These are phyloP conservation scores for Caenorhabditis uteleia DNA, from an alignment of 2,888 invertebrate species.

Conservation along the genomic window DNA sequence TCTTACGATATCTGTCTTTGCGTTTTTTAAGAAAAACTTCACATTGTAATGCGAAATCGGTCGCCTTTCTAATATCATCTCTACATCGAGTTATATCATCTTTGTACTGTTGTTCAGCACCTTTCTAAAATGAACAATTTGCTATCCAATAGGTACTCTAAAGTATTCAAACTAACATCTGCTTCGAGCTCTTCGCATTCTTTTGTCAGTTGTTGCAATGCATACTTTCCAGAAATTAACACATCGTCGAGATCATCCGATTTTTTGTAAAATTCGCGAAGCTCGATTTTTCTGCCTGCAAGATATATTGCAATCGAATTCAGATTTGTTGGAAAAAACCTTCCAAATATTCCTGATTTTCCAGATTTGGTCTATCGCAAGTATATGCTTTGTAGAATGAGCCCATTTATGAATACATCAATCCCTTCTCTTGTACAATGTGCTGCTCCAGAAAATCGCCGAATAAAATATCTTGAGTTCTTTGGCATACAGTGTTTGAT, in stretches of 20 bases:
- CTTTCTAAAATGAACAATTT: slow-evolving; percentile 9
- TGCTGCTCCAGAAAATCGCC: slow-evolving; percentile 14
- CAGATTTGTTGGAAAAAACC: background rate
- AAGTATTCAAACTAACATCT: slow-evolving; percentile 7
- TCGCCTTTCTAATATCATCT: slow-evolving; percentile 22
- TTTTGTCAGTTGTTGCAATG: slow-evolving; percentile 9
- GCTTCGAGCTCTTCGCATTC: slow-evolving; percentile 28
- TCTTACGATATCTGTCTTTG: background rate
- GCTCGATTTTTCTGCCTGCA: slow-evolving; percentile 3
- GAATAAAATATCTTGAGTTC: slow-evolving; percentile 13
- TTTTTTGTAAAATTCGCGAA: slow-evolving; percentile 6
- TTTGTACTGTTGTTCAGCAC: slow-evolving; percentile 1
- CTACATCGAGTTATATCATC: slow-evolving; percentile 14
- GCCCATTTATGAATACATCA: slow-evolving; percentile 8
- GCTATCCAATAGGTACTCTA: background rate
- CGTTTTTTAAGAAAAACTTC: background rate
- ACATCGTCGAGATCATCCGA: slow-evolving; percentile 8
- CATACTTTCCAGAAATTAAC: background rate
- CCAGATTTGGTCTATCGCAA: slow-evolving; percentile 4
- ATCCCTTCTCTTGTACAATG: slow-evolving; percentile 3
- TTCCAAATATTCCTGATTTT: background rate
- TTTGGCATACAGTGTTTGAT: background rate
- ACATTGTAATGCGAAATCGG: background rate
- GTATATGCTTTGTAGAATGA: slow-evolving; percentile 9
- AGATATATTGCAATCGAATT: background rate